Evolutionary conservation across 2,888 invertebrate species (phyloP).

Genomic region (Timema cristinae): DNA sequence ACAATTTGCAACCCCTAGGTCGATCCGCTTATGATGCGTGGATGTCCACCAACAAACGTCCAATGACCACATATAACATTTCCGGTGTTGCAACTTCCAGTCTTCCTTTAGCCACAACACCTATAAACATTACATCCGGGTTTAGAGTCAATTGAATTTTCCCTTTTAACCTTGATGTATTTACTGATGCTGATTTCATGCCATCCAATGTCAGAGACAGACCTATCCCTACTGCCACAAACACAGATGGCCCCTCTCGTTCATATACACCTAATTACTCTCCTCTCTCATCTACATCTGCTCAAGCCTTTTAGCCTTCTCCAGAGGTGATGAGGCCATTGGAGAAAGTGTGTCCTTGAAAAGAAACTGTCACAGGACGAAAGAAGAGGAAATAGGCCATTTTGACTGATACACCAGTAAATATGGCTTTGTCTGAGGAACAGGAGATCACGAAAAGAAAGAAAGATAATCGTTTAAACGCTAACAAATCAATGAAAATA

Average conservation of each 20-base stretch:
- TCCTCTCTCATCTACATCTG: too few species aligned
- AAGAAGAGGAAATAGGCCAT: constrained; percentile 10
- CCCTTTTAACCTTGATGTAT: too few species aligned
- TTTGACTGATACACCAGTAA: neutral
- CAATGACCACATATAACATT: neutral
- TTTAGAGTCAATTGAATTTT: neutral
- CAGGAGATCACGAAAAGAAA: constrained; percentile 3
- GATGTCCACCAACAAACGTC: neutral
- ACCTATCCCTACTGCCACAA: too few species aligned
- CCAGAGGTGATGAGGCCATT: neutral
- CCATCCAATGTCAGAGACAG: too few species aligned
- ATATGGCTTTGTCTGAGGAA: neutral
- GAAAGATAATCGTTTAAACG: constrained; percentile 1
- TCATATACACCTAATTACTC: neutral
- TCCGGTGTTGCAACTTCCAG: neutral
- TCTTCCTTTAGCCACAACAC: neutral
- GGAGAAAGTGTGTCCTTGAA: neutral
- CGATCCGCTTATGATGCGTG: neutral
- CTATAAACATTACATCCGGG: neutral
- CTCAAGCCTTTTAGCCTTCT: too few species aligned
- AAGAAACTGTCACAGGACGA: neutral
- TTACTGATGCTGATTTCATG: too few species aligned
- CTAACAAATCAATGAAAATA: neutral
- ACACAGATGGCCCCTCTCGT: neutral
- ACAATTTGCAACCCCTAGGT: constrained; percentile 14